A percentile compares a stretch with the other conserved stretches of the same genome.
phyloP scores from a whole-genome alignment of 92 coral and sea anemone species.

The Blastomussa wellsi region DNA sequence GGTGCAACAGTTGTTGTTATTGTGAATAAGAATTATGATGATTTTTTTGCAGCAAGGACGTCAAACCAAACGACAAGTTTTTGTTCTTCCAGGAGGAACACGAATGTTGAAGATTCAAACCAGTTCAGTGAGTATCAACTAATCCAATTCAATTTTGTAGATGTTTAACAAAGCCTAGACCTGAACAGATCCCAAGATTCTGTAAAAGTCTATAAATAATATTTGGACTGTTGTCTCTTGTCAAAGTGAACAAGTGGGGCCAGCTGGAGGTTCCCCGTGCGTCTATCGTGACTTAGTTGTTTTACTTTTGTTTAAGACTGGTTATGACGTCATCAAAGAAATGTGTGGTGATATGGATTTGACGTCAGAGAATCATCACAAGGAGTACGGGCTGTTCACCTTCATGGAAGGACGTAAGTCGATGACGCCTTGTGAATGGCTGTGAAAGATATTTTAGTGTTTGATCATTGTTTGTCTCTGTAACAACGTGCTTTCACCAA shows the following conservation, averaged over 20 bases:
- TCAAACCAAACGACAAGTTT: conserved; percentile 88
- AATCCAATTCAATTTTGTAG: not conserved
- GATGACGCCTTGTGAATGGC: not conserved
- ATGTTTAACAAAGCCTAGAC: too few relatives aligned
- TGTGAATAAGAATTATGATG: not conserved
- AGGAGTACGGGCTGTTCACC: conserved; percentile 86
- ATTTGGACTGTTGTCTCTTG: not conserved
- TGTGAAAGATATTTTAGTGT: not conserved
- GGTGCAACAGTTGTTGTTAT: not conserved
- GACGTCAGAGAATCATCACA: conserved; percentile 67
- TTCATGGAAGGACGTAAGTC: conserved; percentile 61
- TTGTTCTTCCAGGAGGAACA: conserved; percentile 88
- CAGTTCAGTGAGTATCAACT: conserved; percentile 80
- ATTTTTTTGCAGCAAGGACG: conserved; percentile 88
- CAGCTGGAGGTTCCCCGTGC: not conserved
- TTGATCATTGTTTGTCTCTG: too few relatives aligned
- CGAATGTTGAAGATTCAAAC: conserved; percentile 94
- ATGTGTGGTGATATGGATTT: conserved; percentile 88
- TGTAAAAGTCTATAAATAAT: not conserved
- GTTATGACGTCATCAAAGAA: conserved; percentile 87
- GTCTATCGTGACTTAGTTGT: not conserved
- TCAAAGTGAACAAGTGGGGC: not conserved
- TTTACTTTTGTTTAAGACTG: conserved; percentile 62
- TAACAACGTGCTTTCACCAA: not conserved
- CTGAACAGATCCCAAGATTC: too few relatives aligned